Conservation (phyloP, 2,113 vertebrate genomes). For the Drymodes brunneopygia region DNA sequence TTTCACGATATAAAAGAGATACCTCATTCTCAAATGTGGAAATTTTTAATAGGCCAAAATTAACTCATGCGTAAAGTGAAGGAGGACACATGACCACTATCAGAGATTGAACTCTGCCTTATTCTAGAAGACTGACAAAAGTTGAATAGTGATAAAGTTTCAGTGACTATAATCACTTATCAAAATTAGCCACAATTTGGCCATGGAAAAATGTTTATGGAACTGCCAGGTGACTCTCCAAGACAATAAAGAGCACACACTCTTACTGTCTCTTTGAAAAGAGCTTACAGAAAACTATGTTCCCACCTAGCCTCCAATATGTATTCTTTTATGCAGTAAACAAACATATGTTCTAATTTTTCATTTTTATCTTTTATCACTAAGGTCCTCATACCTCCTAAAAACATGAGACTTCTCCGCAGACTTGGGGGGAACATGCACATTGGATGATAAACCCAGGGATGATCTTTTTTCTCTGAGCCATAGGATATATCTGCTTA, state of each 20-base stretch:
- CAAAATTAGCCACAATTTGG: not conserved
- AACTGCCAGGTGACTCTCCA: not conserved
- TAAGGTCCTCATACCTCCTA: not conserved
- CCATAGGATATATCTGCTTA: not conserved
- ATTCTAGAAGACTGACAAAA: not conserved
- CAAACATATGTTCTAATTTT: not conserved
- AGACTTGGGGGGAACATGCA: not conserved
- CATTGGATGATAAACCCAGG: not conserved
- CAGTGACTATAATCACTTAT: not conserved
- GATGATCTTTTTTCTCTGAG: not conserved
- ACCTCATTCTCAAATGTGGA: not conserved
- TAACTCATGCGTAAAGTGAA: not conserved
- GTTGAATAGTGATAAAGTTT: not conserved
- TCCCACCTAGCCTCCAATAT: not conserved
- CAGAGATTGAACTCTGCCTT: not conserved
- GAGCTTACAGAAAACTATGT: not conserved
- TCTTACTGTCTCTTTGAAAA: not conserved
- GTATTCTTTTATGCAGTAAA: not conserved
- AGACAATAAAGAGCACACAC: not conserved
- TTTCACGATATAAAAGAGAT: not conserved
- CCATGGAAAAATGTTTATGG: not conserved
- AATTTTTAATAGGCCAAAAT: not conserved
- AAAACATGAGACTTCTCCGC: not conserved
- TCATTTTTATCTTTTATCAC: not conserved
- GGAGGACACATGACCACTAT: not conserved